Conservation (phyloP, 1,140 invertebrate genomes). For the Bombus breviceps region DNA sequence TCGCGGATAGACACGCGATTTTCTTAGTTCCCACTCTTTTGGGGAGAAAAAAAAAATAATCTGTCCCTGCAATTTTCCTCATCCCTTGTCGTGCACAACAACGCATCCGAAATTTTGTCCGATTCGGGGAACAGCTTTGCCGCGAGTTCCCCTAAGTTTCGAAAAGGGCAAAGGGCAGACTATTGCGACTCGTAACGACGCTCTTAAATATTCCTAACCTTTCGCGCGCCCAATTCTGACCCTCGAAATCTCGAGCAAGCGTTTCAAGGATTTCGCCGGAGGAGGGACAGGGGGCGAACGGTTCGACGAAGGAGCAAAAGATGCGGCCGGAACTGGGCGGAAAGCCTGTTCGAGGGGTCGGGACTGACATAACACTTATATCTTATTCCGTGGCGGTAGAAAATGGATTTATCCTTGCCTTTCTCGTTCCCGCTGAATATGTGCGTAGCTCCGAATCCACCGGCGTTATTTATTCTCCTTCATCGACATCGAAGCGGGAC, state of each 20-base stretch:
- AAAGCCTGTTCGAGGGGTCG: slow-evolving; percentile 53
- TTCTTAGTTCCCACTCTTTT: neutral
- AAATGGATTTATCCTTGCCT: slow-evolving; percentile 78
- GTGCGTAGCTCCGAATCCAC: slow-evolving; percentile 47
- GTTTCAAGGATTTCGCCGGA: slow-evolving; percentile 2
- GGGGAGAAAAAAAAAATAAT: neutral
- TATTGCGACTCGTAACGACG: neutral
- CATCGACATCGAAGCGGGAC: slow-evolving; percentile 55
- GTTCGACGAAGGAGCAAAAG: slow-evolving; percentile 39
- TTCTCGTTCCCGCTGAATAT: slow-evolving; percentile 48
- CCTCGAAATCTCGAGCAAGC: slow-evolving; percentile 43
- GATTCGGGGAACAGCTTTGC: neutral
- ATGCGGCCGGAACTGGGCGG: neutral
- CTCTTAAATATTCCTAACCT: slow-evolving; percentile 45
- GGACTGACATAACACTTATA: slow-evolving; percentile 72
- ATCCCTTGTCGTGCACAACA: neutral
- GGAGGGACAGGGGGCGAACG: neutral
- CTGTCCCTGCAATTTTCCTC: neutral
- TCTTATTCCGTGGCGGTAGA: slow-evolving; percentile 73
- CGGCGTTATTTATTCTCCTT: slow-evolving; percentile 76
- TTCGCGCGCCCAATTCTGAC: slow-evolving; percentile 19
- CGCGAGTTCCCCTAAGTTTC: neutral
- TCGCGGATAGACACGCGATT: neutral
- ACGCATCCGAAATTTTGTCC: neutral
- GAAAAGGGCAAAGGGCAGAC: neutral